These are phyloP conservation scores for Parasteatoda lunata DNA, from an alignment of 2,888 invertebrate genomes.

Conservation along the genomic window DNA sequence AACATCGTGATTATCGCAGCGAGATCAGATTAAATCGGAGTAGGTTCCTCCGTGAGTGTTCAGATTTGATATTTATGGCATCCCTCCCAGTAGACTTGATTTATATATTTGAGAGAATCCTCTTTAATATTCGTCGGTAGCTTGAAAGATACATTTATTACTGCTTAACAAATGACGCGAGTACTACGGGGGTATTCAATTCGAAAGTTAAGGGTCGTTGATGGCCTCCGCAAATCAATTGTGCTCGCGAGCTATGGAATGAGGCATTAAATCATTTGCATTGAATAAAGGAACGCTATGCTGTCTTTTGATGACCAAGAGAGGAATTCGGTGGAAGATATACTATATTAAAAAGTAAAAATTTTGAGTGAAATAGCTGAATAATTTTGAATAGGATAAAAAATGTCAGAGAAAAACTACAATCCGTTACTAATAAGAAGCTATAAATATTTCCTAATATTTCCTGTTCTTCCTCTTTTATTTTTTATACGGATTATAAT, in stretches of 20 bases:
- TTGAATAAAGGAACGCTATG: background rate
- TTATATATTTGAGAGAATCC: background rate
- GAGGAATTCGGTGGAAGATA: no score
- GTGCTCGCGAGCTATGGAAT: background rate
- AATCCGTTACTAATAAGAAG: no score
- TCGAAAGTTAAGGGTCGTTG: background rate
- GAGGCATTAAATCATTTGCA: background rate
- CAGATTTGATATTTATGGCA: slow-evolving; percentile 1
- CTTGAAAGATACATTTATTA: background rate
- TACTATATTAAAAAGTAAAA: no score
- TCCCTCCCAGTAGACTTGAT: background rate
- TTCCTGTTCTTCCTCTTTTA: no score
- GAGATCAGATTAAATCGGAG: slow-evolving; percentile 2
- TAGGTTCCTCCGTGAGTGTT: background rate
- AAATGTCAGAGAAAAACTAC: no score
- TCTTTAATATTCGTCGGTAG: background rate
- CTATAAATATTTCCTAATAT: no score
- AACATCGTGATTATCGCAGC: slow-evolving; percentile 2
- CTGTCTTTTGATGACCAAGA: no score
- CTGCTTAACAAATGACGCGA: slow-evolving; percentile 5
- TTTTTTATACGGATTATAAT: no score
- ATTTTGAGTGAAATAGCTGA: no score
- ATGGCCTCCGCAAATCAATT: background rate
- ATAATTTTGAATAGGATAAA: no score
- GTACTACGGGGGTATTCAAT: background rate